A percentile compares a stretch with the other conserved stretches of the same genome.
Evolutionary conservation across 2,797 vertebrate genomes (phyloP).

Genomic region (Trachops cirrhosus): DNA sequence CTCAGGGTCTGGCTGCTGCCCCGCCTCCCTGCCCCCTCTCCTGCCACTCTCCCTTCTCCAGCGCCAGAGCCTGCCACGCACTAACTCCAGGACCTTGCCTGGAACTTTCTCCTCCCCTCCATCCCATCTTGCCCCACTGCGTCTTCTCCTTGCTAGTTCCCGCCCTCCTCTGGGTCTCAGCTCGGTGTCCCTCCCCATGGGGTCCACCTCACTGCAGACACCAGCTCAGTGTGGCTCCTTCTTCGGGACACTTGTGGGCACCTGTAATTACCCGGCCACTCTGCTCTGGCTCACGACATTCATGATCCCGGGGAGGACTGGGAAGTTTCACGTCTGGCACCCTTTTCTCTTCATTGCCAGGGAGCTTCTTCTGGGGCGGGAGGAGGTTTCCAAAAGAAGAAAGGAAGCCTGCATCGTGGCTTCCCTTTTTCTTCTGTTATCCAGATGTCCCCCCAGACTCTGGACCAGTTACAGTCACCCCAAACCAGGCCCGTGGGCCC

Average conservation of each 20-base stretch:
- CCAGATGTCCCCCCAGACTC: not conserved
- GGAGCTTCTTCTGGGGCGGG: not conserved
- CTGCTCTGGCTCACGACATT: not conserved
- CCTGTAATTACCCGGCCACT: accelerated
- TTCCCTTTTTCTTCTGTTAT: not conserved
- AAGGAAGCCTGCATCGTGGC: not conserved
- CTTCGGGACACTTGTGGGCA: not conserved
- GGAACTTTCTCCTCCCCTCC: not conserved
- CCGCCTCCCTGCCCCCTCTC: not conserved
- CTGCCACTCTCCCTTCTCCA: not conserved
- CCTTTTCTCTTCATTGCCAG: not conserved
- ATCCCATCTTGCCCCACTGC: not conserved
- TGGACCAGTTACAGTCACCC: not conserved
- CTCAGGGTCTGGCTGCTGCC: not conserved
- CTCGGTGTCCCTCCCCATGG: not conserved
- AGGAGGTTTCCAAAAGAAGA: not conserved
- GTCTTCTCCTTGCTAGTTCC: not conserved
- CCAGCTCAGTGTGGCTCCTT: not conserved
- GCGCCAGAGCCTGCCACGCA: not conserved
- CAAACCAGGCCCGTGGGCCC: not conserved
- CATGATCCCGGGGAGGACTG: not conserved
- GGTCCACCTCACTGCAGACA: too few relatives aligned
- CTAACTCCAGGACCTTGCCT: not conserved
- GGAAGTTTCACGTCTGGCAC: not conserved
- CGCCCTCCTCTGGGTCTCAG: not conserved